Conservation (phyloP, 1,140 invertebrate genomes). For the Daktulosphaira vitifoliae region DNA sequence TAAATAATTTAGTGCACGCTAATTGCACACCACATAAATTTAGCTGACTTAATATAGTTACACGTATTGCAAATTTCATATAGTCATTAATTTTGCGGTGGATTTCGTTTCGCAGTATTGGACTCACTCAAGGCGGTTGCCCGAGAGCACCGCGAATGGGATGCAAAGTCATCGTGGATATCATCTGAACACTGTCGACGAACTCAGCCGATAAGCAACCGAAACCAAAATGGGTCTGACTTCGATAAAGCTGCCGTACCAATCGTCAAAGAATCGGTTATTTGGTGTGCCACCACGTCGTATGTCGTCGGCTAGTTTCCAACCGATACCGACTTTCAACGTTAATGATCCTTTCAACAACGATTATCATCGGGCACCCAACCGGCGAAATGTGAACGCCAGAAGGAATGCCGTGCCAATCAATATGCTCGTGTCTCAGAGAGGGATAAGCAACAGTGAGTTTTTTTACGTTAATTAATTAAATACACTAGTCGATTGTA, state of each 20-base stretch:
- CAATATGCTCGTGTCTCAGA: slow-evolving; percentile 19
- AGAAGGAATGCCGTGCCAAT: slow-evolving; percentile 11
- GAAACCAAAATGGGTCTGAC: slow-evolving; percentile 16
- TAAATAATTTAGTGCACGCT: no score
- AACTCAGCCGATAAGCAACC: not conserved
- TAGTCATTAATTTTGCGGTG: no score
- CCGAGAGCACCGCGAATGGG: slow-evolving; percentile 18
- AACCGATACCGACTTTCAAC: slow-evolving; percentile 20
- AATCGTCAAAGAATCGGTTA: slow-evolving; percentile 17
- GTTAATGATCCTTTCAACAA: slow-evolving; percentile 7
- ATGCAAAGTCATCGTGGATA: not conserved
- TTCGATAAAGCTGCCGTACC: slow-evolving; percentile 24
- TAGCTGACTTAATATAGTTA: no score
- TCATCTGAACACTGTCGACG: not conserved
- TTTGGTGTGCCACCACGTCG: not conserved
- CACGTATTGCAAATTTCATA: not conserved
- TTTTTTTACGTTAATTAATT: no score
- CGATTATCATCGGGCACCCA: not conserved
- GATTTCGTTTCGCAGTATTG: slow-evolving; percentile 9
- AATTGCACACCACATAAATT: no score
- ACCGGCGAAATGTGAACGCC: not conserved
- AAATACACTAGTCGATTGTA: no score
- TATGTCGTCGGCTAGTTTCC: slow-evolving; percentile 11
- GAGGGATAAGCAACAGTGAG: slow-evolving; percentile 17
- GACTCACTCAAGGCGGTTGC: not conserved